These are phyloP conservation scores for Neomicropteryx cornuta DNA, from an alignment of 1,140 invertebrate species.

Conservation along the genomic window DNA sequence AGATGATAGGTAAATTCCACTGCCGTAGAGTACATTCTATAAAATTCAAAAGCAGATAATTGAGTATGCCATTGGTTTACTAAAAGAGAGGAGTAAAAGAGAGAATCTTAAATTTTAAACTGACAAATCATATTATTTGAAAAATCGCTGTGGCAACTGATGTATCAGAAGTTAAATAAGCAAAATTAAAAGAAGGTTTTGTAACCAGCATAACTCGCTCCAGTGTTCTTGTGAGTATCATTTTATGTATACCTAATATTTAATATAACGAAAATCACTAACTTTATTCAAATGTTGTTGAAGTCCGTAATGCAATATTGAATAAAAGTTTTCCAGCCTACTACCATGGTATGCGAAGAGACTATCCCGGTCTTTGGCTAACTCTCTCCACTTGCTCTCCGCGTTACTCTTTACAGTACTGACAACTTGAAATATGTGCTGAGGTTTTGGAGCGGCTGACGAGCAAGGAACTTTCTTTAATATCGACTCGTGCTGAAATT, in stretches of 20 bases:
- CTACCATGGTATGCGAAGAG: slow-evolving; percentile 71
- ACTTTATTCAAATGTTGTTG: slow-evolving; percentile 69
- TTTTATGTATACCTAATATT: no score
- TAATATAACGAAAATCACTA: no score
- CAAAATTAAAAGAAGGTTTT: no score
- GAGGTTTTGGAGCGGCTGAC: slow-evolving; percentile 38
- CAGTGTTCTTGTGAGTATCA: no score
- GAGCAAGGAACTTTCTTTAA: slow-evolving; percentile 37
- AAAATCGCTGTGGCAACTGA: no score
- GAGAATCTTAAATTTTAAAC: no score
- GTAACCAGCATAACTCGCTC: no score
- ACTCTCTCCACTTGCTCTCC: slow-evolving; percentile 46
- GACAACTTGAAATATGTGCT: slow-evolving; percentile 53
- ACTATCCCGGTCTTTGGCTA: slow-evolving; percentile 41
- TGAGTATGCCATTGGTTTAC: no score
- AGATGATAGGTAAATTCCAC: slow-evolving; percentile 64
- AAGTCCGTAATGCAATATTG: slow-evolving; percentile 66
- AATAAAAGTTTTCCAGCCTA: slow-evolving; percentile 69
- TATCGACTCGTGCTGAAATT: slow-evolving; percentile 41
- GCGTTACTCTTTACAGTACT: slow-evolving; percentile 37
- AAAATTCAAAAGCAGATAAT: slow-evolving; percentile 15
- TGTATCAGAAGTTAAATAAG: no score
- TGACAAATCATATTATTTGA: no score
- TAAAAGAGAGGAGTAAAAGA: no score
- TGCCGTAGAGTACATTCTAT: slow-evolving; percentile 57